These are phyloP conservation scores for Acanthopagrus latus DNA, from an alignment of 2,797 vertebrate genomes.

Conservation along the genomic window DNA sequence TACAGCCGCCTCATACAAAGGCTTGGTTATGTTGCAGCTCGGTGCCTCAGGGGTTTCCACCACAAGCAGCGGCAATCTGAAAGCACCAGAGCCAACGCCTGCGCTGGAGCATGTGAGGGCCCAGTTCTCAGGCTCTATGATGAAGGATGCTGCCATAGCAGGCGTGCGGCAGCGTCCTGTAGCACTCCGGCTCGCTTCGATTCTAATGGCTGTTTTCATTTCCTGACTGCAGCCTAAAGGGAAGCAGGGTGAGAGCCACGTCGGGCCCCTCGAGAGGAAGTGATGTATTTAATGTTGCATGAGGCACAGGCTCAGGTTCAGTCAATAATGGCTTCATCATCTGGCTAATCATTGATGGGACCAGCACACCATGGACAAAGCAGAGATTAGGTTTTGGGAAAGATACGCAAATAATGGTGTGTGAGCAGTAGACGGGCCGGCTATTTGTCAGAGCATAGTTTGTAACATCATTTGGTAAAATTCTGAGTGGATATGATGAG, in stretches of 20 bases:
- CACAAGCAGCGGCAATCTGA: conserved; percentile 8
- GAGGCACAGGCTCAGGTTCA: conserved; percentile 74
- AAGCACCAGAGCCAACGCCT: conserved; percentile 23
- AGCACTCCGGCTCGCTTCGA: conserved; percentile 48
- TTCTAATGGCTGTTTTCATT: conserved; percentile 75
- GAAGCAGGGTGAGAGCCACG: conserved; percentile 56
- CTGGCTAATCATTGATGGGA: conserved; percentile 75
- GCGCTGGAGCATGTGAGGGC: conserved; percentile 20
- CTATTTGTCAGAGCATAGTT: conserved; percentile 12
- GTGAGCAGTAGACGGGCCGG: conserved; percentile 6
- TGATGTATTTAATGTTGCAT: conserved; percentile 83
- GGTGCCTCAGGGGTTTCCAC: conserved; percentile 27
- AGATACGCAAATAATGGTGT: conserved; percentile 32
- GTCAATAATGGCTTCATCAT: conserved; percentile 80
- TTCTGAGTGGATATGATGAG: conserved; percentile 5
- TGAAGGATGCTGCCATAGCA: conserved; percentile 23
- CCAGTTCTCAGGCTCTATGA: conserved; percentile 3
- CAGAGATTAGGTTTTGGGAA: conserved; percentile 39
- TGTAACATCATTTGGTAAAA: conserved; percentile 5
- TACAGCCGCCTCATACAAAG: conserved; percentile 32
- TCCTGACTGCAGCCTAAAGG: conserved; percentile 70
- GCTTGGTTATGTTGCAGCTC: conserved; percentile 21
- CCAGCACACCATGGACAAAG: conserved; percentile 39
- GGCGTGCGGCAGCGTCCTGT: conserved; percentile 31
- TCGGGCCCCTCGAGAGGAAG: conserved; percentile 73